Base-by-base conservation (phyloP, 2,113 vertebrate genomes). In the Chaetorhynchus papuensis region DNA sequence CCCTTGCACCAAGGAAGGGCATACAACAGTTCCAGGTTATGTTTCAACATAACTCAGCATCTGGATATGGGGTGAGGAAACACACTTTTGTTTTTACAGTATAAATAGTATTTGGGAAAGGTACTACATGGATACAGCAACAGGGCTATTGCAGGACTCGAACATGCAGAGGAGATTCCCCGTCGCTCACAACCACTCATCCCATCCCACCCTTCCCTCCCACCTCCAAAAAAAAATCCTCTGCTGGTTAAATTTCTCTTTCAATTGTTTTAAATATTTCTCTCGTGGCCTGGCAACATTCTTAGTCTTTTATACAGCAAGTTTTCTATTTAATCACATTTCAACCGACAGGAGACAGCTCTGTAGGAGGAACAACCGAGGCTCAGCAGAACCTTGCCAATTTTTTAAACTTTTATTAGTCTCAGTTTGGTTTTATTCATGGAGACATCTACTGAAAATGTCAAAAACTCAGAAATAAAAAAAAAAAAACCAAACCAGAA, bases 81-180 rank as follows among this genome's bases (percentile, higher is more conserved):
- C 88, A 94, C 89, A 82, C 26, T 79, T 42, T 30, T 61, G 65
- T 87, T 96, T 97, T 96, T 94, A 97, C 97, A 98, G 86, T 91
- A 97, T 93, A 95, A 97, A 97, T 90, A 97, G 89, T 31, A 71
- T 85, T 97, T 97, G 50, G 1, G 4, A 44, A 80, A 92, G 92
- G 90, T 87, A 75, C 84, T 81, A 95, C 90, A 91, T 79, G 95
- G 80, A 49, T 26, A 93, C 93, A 96, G 94, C 7, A 50, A 63
- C 0, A 35, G 90, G 9, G 68, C 82, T 72, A 64, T 4, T 69
- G 84, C 87, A 92, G 94, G 91, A 77, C 69, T 72, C 33, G 4
- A 69, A 80, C 96, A 90, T 92, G 96, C 97, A 96, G 97, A 96
- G 95, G 95, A 89, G 66, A 79, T 15, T 80, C 85, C 93, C 65